A percentile compares a stretch with the other conserved stretches of the same genome.
Conservation (phyloP, 2,113 vertebrate genomes). For the Mesitornis unicolor region DNA sequence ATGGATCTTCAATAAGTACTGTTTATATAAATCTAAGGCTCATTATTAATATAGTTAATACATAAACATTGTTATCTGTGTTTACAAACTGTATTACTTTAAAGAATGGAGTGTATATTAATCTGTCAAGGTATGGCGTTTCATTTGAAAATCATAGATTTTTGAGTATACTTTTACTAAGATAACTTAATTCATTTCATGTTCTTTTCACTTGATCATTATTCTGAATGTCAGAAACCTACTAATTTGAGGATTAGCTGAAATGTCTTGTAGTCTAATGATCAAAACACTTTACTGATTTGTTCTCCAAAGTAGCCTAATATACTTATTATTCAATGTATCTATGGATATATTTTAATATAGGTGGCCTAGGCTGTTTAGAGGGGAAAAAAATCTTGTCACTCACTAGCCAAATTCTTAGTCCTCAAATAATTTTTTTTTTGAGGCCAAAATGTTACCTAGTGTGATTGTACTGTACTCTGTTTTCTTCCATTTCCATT, state of each 20-base stretch:
- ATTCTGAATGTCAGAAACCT: background rate
- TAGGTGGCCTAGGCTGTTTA: background rate
- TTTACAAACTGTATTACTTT: slow-evolving; percentile 23
- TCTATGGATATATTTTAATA: background rate
- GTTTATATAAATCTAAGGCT: background rate
- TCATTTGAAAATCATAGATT: background rate
- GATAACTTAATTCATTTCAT: slow-evolving; percentile 21
- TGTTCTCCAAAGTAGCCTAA: background rate
- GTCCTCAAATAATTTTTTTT: background rate
- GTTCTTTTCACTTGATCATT: background rate
- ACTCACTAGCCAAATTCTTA: background rate
- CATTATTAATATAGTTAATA: slow-evolving; percentile 1
- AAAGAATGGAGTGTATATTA: slow-evolving; percentile 21
- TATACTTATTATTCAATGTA: background rate
- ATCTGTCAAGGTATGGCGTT: background rate
- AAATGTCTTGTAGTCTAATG: background rate
- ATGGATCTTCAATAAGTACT: background rate
- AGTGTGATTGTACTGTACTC: background rate
- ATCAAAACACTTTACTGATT: background rate
- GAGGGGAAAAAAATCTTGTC: background rate
- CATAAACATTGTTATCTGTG: background rate
- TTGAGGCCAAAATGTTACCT: background rate
- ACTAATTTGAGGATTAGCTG: slow-evolving; percentile 6
- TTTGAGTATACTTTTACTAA: background rate
- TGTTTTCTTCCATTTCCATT: background rate